Evolutionary conservation across 1,140 invertebrate species (phyloP).

Genomic region (Telenomus remus): DNA sequence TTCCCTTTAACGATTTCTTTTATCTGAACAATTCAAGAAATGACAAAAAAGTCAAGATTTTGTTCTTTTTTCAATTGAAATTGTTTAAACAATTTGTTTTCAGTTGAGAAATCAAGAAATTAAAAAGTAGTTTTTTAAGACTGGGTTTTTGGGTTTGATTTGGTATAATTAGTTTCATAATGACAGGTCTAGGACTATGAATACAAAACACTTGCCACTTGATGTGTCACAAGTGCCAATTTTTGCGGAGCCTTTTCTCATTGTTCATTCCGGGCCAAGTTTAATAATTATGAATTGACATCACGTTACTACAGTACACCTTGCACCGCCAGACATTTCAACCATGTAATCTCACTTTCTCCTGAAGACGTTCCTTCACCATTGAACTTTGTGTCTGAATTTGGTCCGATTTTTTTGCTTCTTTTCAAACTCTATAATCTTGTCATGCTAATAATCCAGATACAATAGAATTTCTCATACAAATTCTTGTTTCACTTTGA

Average conservation of each 20-base stretch:
- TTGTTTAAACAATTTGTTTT: too few species aligned
- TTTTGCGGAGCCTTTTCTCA: conserved; percentile 31
- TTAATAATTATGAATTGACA: conserved; percentile 57
- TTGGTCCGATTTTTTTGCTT: conserved; percentile 32
- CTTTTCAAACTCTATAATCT: conserved; percentile 2
- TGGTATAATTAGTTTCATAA: too few species aligned
- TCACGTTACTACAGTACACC: conserved; percentile 57
- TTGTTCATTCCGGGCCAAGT: conserved; percentile 48
- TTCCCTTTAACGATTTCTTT: too few species aligned
- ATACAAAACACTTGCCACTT: not conserved
- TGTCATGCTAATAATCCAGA: not conserved
- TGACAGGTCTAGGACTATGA: too few species aligned
- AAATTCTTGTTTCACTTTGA: too few species aligned
- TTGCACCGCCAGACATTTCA: conserved; percentile 49
- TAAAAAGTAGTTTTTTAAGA: too few species aligned
- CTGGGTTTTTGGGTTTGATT: too few species aligned
- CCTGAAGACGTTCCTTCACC: conserved; percentile 31
- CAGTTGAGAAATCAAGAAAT: too few species aligned
- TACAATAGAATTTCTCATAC: not conserved
- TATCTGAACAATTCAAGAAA: too few species aligned
- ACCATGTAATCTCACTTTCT: conserved; percentile 59
- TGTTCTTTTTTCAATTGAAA: too few species aligned
- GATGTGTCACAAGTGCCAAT: conserved; percentile 18
- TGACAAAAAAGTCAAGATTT: too few species aligned
- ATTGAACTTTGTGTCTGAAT: conserved; percentile 42